Evolutionary conservation across 2,888 invertebrate species (phyloP), one percentile per base, ranked within the genome.

Genomic region (Drosophila leonis): DNA sequence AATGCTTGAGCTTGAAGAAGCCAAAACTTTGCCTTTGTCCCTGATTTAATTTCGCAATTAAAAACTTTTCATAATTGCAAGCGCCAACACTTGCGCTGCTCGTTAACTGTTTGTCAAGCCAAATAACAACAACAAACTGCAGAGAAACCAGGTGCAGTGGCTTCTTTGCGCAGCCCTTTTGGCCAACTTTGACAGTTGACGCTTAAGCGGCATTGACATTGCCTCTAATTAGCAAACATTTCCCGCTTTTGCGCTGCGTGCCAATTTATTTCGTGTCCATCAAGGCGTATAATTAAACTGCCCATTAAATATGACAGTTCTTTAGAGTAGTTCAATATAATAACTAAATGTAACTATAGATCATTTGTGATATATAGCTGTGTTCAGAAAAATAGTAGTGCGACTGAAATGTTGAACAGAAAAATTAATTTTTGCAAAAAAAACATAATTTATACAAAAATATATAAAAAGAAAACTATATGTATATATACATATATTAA

Each of bases 41-140:
- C 68, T 65, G 73, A 81, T 86, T 88, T 86, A 80, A 83, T 90
- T 78, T 79, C 77, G 88, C 80, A 86, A 90, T 90, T 90, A 88
- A 83, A 89, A 90, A 86, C 78, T 90, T 84, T 84, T 39, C 79
- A 82, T 86, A 88, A 81, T 81, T 88, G 77, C 74, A 61, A 78
- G 65, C 42, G 72, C 67, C 78, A 75, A 80, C 82, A 69, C 51
- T 64, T 63, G 48, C 20, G 63, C 35, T 15, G 46, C 41, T 35
- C 12, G 54, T 52, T 52, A 33, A 35, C 42, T 27, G 18, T 31
- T 64, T 68, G 62, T 24, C 55, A 46, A 57, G 44, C 42, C 61
- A 55, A n/a, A 2, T 9, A 57, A 27, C 20, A 13, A 33, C 4
- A 24, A 27, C 27, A 15, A 24, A 7, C 54, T 33, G 33, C 12